phyloP scores from a whole-genome alignment of 1,140 invertebrate genomes.

The Drosophila leontia region DNA sequence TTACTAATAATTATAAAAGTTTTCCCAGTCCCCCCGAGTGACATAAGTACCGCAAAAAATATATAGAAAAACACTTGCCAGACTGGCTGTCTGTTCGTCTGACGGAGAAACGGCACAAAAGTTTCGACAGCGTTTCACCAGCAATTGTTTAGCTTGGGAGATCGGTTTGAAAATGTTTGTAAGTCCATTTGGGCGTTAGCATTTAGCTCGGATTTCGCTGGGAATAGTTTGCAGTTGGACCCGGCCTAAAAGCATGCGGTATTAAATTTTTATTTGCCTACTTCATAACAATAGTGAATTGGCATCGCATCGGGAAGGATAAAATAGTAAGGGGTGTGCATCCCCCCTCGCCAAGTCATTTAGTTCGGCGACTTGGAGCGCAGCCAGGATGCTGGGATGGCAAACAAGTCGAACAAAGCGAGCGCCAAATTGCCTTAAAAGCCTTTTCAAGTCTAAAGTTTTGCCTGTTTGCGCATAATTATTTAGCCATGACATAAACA shows the following conservation, averaged over 20 bases:
- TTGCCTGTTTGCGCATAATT: slow-evolving; percentile 80
- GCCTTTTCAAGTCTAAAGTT: slow-evolving; percentile 78
- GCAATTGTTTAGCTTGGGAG: slow-evolving; percentile 71
- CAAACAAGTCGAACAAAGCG: slow-evolving; percentile 78
- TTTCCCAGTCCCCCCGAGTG: slow-evolving; percentile 64
- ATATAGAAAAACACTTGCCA: slow-evolving; percentile 45
- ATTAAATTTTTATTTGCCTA: slow-evolving; percentile 79
- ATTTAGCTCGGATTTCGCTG: slow-evolving; percentile 50
- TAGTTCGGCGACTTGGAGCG: slow-evolving; percentile 61
- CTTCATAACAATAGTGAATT: slow-evolving; percentile 67
- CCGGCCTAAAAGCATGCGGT: slow-evolving; percentile 66
- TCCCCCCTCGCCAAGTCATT: slow-evolving; percentile 60
- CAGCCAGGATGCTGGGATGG: slow-evolving; percentile 60
- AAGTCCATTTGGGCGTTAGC: slow-evolving; percentile 54
- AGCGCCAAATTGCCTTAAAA: slow-evolving; percentile 80
- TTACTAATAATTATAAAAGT: slow-evolving; percentile 84
- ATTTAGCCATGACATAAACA: slow-evolving; percentile 68
- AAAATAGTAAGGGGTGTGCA: slow-evolving; percentile 2
- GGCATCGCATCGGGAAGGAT: not conserved
- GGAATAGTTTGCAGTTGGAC: slow-evolving; percentile 53
- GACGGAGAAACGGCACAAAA: slow-evolving; percentile 31
- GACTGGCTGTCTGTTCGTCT: slow-evolving; percentile 34
- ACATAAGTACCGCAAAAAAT: slow-evolving; percentile 57
- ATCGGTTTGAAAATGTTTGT: slow-evolving; percentile 61
- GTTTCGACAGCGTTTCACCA: slow-evolving; percentile 42